A percentile compares a stretch with the other conserved stretches of the same genome.
Evolutionary conservation across 64 coral and sea anemone species (phyloP).

Genomic region (Pocillopora damicornis): DNA sequence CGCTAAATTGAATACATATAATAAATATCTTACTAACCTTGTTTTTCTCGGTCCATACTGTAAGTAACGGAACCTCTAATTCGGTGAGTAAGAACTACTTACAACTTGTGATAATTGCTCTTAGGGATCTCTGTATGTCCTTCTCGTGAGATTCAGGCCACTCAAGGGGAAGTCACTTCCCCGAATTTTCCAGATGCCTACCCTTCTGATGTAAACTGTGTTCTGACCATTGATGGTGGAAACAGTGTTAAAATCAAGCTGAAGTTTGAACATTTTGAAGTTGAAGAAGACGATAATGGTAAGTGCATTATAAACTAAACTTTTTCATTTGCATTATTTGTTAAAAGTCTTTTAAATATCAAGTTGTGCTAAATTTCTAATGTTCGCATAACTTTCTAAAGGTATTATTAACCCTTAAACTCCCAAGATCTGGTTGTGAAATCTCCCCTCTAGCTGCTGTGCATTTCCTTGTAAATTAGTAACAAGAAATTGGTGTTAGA

Average conservation of each 20-base stretch:
- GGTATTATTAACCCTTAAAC: too few species aligned
- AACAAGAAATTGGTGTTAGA: too few species aligned
- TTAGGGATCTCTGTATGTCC: slow-evolving; percentile 34
- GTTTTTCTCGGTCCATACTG: background rate
- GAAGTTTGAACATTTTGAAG: slow-evolving; percentile 5
- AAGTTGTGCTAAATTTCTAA: too few species aligned
- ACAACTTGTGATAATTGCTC: background rate
- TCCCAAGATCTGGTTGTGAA: too few species aligned
- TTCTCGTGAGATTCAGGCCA: slow-evolving; percentile 4
- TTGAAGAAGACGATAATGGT: slow-evolving; percentile 26
- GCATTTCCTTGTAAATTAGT: too few species aligned
- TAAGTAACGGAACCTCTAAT: background rate
- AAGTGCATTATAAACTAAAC: background rate
- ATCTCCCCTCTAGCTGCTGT: too few species aligned
- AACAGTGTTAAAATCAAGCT: slow-evolving; percentile 1
- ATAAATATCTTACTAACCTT: too few species aligned
- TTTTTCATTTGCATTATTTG: too few species aligned
- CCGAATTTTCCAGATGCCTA: background rate
- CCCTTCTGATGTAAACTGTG: background rate
- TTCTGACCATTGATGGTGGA: slow-evolving; percentile 14
- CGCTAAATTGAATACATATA: background rate
- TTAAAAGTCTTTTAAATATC: too few species aligned
- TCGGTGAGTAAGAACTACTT: background rate
- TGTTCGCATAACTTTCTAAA: too few species aligned
- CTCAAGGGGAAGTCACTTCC: slow-evolving; percentile 28